Evolutionary conservation across 2,113 vertebrate species (phyloP), one percentile per base, ranked within the genome.

Genomic region (Carettochelys insculpta): DNA sequence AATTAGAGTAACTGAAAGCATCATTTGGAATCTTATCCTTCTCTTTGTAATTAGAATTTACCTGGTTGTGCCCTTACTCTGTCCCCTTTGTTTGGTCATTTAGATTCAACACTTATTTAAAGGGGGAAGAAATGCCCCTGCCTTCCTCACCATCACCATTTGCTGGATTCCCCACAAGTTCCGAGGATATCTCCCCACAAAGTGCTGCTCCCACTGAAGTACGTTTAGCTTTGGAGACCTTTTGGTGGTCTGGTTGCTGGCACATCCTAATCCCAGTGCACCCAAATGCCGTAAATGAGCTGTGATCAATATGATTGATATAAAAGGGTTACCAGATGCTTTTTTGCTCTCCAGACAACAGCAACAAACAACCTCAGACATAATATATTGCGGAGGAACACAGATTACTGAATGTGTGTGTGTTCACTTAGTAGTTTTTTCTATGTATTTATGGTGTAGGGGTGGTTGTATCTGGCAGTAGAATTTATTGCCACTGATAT

Each of bases 11-110:
- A 90, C 5, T 90, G 38, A 78, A 54, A 82, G 45, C 1, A 0
- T 52, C 20, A 88, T 94, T 73, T 65, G 88, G 31, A 45, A 9
- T 77, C 6, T n/a, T 80, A 93, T 56, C 79, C 71, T 95, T 91
- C 20, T 65, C 19, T 78, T 51, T 92, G 41, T 56, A 56, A 56
- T 48, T 41, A 78, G 61, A 86, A 88, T 89, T 93, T 89, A 76
- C 41, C 47, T 9, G 5, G 93, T 86, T 56, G 50, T 43, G 91
- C n/a, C 58, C 90, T 91, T 58, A 34, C 38, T 82, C 78, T 85
- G 29, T 77, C 80, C 34, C 31, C 31, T 34, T 65, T 14, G 14
- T 65, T 19, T 13, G 31, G 31, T 61, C 58, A 61, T 34, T 61
- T 61, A n/a, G 58, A 29, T 6, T 65, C 31, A n/a, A 14, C 34